phyloP scores from a whole-genome alignment of 2,113 vertebrate genomes.

The Speoplatyrhinus poulsoni region DNA sequence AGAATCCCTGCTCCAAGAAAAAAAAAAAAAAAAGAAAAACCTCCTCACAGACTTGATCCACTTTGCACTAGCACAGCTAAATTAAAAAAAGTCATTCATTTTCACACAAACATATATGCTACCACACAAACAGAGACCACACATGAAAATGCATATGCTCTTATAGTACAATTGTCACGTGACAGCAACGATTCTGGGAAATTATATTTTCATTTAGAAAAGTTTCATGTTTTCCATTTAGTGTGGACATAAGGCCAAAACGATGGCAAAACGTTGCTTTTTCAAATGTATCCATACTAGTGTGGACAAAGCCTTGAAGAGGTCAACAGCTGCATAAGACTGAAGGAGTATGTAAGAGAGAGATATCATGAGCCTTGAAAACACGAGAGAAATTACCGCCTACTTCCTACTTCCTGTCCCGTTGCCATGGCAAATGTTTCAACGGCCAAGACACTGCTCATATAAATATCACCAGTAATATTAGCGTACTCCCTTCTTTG shows the following conservation, averaged over 20 bases:
- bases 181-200: too few relatives aligned
- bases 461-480: slow-evolving; percentile 33
- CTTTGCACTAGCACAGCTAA: too few relatives aligned
- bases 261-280: too few relatives aligned
- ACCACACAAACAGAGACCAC: too few relatives aligned
- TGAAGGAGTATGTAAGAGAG: slow-evolving; percentile 11
- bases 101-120: too few relatives aligned
- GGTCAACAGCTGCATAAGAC: slow-evolving; percentile 11
- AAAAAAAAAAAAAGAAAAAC: slow-evolving; percentile 8
- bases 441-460: slow-evolving; percentile 8
- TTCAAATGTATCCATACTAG: too few relatives aligned
- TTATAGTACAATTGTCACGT: too few relatives aligned
- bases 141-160: too few relatives aligned
- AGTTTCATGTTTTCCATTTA: too few relatives aligned
- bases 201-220: too few relatives aligned
- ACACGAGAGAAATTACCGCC: slow-evolving; percentile 32
- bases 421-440: slow-evolving; percentile 56
- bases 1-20: slow-evolving; percentile 45
- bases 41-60: slow-evolving; percentile 27
- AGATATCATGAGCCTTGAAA: neutral
- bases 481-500: slow-evolving; percentile 34
- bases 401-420: slow-evolving; percentile 70
- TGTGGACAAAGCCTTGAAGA: neutral
- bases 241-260: too few relatives aligned
- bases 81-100: too few relatives aligned